A percentile compares a stretch with the other conserved stretches of the same genome.
These are phyloP conservation scores for Psittacula echo DNA, from an alignment of 2,797 vertebrate species.

Conservation along the genomic window DNA sequence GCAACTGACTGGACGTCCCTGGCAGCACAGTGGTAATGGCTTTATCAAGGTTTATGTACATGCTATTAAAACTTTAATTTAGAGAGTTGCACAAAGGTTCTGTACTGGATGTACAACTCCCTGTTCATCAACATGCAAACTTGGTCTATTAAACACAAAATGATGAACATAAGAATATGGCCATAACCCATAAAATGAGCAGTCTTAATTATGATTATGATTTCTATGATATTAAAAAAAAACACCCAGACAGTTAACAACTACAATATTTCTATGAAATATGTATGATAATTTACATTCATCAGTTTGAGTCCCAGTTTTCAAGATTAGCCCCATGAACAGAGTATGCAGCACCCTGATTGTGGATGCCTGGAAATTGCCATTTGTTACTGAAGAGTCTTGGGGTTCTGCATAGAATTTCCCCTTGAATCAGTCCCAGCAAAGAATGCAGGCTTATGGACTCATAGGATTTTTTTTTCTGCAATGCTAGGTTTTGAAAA, in stretches of 20 bases:
- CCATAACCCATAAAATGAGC: background rate
- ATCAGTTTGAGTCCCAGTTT: background rate
- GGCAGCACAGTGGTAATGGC: background rate
- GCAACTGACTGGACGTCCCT: rapidly evolving
- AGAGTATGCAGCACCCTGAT: background rate
- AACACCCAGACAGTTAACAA: background rate
- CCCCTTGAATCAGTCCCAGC: background rate
- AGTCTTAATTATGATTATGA: background rate
- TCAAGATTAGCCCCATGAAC: background rate
- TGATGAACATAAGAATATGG: background rate
- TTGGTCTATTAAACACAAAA: background rate
- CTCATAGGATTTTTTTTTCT: background rate
- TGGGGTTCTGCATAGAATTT: background rate
- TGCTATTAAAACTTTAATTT: background rate
- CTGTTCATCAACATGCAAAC: background rate
- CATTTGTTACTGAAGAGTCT: background rate
- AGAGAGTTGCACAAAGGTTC: background rate
- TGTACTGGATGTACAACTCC: background rate
- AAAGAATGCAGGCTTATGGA: background rate
- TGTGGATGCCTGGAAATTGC: background rate
- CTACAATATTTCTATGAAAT: background rate
- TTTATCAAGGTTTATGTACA: background rate
- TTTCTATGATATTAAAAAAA: background rate
- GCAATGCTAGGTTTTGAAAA: background rate
- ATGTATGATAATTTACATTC: background rate